Evolutionary conservation across 2,113 vertebrate species (phyloP).

Genomic region (Myanophis thanlyinensis): DNA sequence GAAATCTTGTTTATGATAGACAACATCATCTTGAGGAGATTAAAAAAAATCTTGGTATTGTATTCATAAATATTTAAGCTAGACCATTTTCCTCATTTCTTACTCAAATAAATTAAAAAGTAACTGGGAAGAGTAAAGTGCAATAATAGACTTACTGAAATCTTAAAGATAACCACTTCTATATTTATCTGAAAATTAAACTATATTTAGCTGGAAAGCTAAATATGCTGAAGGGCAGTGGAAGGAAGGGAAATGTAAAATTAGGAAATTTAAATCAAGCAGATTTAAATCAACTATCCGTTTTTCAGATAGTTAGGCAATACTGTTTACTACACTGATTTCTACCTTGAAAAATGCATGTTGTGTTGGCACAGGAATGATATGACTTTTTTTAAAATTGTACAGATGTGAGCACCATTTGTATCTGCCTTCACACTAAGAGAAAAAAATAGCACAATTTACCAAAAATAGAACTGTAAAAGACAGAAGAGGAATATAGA

Average conservation of each 20-base stretch:
- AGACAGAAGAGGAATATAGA: too few species aligned
- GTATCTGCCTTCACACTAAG: too few species aligned
- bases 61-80: not conserved
- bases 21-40: constrained; percentile 70
- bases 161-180: not conserved
- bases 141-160: not conserved
- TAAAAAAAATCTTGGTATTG: constrained; percentile 7
- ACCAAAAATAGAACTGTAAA: too few species aligned
- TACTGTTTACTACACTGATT: not conserved
- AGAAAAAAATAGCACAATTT: too few species aligned
- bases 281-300: too few species aligned
- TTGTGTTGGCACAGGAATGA: not conserved
- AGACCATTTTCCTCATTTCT: not conserved
- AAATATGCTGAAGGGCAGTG: not conserved
- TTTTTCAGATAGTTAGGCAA: not conserved
- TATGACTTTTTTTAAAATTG: not conserved
- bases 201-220: not conserved
- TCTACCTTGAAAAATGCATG: not conserved
- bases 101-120: not conserved
- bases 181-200: too few species aligned
- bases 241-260: not conserved
- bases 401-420: too few species aligned
- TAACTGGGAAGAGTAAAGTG: not conserved
- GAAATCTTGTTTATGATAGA: constrained; percentile 71
- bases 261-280: not conserved